Conservation (phyloP, 2,113 vertebrate genomes). For the Phrynocephalus versicolor region DNA sequence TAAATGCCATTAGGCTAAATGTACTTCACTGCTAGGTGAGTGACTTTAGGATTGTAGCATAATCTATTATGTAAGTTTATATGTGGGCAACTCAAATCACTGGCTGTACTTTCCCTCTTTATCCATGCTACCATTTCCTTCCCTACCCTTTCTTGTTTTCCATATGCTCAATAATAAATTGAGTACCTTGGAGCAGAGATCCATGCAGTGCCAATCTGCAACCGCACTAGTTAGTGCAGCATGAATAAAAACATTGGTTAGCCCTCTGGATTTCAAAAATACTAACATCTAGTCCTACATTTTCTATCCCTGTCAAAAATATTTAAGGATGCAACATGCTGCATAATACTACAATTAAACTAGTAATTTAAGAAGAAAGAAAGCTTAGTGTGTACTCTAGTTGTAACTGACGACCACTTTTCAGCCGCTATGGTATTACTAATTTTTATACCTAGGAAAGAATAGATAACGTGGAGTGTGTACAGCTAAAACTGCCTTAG, state of each 20-base stretch:
- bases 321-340: neutral
- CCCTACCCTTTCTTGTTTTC: neutral
- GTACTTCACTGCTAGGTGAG: neutral
- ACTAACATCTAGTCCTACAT: neutral
- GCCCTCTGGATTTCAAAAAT: neutral
- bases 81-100: neutral
- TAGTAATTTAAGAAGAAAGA: neutral
- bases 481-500: too few species aligned
- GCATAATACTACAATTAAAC: neutral
- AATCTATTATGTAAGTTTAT: neutral
- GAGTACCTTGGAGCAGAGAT: neutral
- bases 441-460: neutral
- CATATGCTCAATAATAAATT: neutral
- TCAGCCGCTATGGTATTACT: neutral
- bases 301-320: neutral
- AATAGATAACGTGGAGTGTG: neutral
- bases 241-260: neutral
- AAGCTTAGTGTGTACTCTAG: neutral
- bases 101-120: neutral
- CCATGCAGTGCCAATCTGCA: neutral
- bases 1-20: neutral
- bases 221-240: neutral
- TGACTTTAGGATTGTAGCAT: neutral
- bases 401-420: neutral
- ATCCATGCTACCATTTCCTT: neutral